Evolutionary conservation across 2,888 invertebrate genomes (phyloP).

Genomic region (Drosophila helvetica): DNA sequence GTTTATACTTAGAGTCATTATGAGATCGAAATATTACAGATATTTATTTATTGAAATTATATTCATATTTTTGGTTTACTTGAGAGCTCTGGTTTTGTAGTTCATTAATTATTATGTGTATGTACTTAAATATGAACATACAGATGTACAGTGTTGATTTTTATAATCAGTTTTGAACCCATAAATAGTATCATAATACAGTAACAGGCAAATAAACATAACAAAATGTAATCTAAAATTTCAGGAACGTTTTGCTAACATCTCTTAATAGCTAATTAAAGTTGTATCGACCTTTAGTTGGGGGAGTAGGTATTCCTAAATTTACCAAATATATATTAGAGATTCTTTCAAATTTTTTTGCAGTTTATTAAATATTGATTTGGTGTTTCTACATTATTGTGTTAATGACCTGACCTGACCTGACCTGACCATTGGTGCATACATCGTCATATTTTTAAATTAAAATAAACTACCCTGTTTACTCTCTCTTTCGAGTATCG

Average conservation of each 20-base stretch:
- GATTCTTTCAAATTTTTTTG: conserved; percentile 10
- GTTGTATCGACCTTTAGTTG: neutral
- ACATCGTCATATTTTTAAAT: conserved; percentile 16
- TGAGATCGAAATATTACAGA: too few relatives aligned
- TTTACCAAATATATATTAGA: neutral
- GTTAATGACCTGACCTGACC: conserved; percentile 3
- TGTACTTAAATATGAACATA: neutral
- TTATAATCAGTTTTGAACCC: neutral
- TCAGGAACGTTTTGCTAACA: neutral
- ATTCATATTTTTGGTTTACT: neutral
- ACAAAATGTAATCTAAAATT: neutral
- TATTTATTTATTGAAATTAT: too few relatives aligned
- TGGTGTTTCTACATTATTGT: conserved; percentile 13
- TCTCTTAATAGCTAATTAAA: neutral
- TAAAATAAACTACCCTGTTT: neutral
- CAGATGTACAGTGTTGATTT: neutral
- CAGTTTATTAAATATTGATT: conserved; percentile 10
- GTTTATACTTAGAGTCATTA: too few relatives aligned
- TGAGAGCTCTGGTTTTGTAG: too few relatives aligned
- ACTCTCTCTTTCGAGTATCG: neutral
- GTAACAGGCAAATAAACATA: neutral
- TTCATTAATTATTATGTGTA: too few relatives aligned
- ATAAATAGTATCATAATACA: neutral
- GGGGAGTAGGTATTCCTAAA: neutral
- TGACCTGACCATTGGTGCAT: conserved; percentile 14